Evolutionary conservation across 2,113 vertebrate species (phyloP), one percentile per base, ranked within the genome.

Genomic region (Trematomus loennbergii): DNA sequence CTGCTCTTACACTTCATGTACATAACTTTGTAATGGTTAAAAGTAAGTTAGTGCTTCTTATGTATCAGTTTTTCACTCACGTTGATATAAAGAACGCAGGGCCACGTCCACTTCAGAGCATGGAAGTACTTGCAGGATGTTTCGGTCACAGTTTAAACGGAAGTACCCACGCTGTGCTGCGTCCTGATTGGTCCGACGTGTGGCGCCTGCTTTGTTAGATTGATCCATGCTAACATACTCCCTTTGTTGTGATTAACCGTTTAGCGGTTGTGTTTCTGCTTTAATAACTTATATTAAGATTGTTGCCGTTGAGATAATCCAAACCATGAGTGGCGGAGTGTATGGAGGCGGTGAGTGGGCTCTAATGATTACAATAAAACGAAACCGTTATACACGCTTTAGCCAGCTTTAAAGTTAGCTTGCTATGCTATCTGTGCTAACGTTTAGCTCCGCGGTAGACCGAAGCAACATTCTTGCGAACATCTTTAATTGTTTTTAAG

Each of bases 301-400:
- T 53, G 57, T 61, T 69, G 50, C 65, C 22, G 15, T 69, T 53
- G 68, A 60, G 22, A 74, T 68, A 6, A 22, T 22, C 48, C 68
- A 70, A 12, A 94, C 72, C 58, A 96, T 96, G 95, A 96, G 95
- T 58, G 95, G 95, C 53, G 95, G 95, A 78, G 95, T 96, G 68
- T 96, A 96, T 55, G 95, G 95, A 71, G 95, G 95, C 45, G 95
- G 95, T 96, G 89, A 95, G 95, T 91, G 58, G n/a, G 25, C 33
- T 80, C 59, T 79, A 4, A 8, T 54, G 15, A 50, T 57, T 61
- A 15, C 52, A 75, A 66, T 75, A 25, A 82, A 73, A 80, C 58
- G 2, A 79, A 89, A 89, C 20, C 36, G 71, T 45, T 18, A 63
- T 76, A 78, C 91, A 91, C 93, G 89, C 88, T 12, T 83, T 90